These are phyloP conservation scores for Odontamblyopus rebecca DNA, from an alignment of 2,797 vertebrate species.

Conservation along the genomic window DNA sequence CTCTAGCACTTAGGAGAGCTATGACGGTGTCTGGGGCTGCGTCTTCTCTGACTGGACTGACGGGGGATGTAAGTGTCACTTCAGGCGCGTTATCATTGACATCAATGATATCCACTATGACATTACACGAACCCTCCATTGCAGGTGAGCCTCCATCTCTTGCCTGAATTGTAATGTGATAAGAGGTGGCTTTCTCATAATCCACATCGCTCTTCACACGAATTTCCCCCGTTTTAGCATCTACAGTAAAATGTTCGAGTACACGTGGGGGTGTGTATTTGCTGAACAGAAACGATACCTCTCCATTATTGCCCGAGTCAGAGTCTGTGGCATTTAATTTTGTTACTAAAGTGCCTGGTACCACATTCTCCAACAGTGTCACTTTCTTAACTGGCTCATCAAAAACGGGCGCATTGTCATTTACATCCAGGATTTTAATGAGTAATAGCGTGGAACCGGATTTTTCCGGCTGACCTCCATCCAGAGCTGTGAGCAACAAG, in stretches of 20 bases:
- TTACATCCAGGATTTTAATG: constrained; percentile 87
- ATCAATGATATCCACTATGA: constrained; percentile 88
- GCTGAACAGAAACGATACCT: constrained; percentile 86
- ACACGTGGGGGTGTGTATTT: constrained; percentile 87
- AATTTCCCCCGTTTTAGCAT: constrained; percentile 85
- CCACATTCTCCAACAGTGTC: constrained; percentile 85
- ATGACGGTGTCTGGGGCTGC: constrained; percentile 84
- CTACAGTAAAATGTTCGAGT: constrained; percentile 82
- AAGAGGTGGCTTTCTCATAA: constrained; percentile 84
- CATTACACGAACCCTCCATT: constrained; percentile 92
- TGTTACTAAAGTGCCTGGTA: constrained; percentile 84
- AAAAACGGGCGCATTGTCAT: constrained; percentile 92
- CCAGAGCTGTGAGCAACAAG: constrained; percentile 87
- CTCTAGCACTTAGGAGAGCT: constrained; percentile 86
- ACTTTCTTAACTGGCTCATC: constrained; percentile 82
- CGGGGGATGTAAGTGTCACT: constrained; percentile 85
- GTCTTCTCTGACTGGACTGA: constrained; percentile 85
- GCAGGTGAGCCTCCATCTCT: constrained; percentile 88
- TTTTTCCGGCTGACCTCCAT: constrained; percentile 87
- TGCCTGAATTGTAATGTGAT: constrained; percentile 89
- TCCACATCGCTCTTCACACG: constrained; percentile 84
- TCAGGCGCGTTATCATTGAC: constrained; percentile 92
- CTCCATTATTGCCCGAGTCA: constrained; percentile 88
- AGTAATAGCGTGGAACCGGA: constrained; percentile 87
- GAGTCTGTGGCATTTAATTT: constrained; percentile 89